Base-by-base conservation (phyloP, 2,797 vertebrate genomes). In the Anisognathus igniventris region DNA sequence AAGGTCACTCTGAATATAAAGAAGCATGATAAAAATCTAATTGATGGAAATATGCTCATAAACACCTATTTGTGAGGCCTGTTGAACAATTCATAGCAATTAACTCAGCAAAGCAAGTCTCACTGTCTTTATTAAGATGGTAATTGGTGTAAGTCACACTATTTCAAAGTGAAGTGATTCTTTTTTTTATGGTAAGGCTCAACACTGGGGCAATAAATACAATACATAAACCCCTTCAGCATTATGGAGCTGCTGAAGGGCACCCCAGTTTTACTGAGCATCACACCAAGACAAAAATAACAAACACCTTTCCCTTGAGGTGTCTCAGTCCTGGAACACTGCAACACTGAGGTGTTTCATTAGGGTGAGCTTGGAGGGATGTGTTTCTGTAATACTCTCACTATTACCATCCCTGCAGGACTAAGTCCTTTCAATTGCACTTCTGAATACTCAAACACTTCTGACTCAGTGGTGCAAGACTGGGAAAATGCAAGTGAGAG, bases 1-100 rank as follows among this genome's bases (percentile, higher is more conserved):
- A 95, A 94, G 88, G 84, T 82, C 90, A 92, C 65, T 92, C 22
- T 86, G 73, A 80, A 85, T 65, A 90, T 16, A 40, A 89, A 93
- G 51, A 45, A 90, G 72, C 61, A 79, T 31, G 67, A 86, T 54
- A 83, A 89, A 94, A 92, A 84, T 51, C 74, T 72, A 10, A 62
- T 82, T 88, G 65, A 81, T 71, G 61, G 67, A 87, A 84, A 90
- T 50, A 84, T 7, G 37, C 77, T 81, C 85, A 94, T 73, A 86
- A 94, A 92, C 65, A 70, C 27, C 60, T 90, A 82, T 86, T 92
- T 88, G 42, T 56, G 84, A 92, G 89, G 87, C 39, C 66, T 74
- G 64, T n/a, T 86, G 44, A 95, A 90, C 80, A 88, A 77, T 79
- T 73, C 30, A 12, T 45, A 74, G 93, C 80, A 93, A 96, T 86